Base-by-base conservation (phyloP, 2,113 vertebrate species). In the Aspidoscelis tigris region DNA sequence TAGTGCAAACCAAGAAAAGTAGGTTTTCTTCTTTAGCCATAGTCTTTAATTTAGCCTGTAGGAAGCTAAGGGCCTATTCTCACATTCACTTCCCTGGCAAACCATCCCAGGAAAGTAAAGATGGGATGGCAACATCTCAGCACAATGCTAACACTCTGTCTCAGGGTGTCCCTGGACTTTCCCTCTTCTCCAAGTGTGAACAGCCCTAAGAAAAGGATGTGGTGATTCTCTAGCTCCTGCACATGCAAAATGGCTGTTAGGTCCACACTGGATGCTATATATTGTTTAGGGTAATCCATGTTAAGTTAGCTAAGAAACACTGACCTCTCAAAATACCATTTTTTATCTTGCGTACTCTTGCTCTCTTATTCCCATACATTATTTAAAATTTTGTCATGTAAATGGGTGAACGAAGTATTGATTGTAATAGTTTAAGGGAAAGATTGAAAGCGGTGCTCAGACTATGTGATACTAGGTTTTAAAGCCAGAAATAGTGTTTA, bases 341-440 rank as follows among this genome's bases (percentile, higher is more conserved):
- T 71, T 20, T 39, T 7, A 9, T 24, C 41, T n/a, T 70, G 5
- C 21, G 24, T 20, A 5, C 44, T 22, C 55, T 39, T 39, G 20
- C 6, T 58, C 64, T 33, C n/a, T 53, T 55, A n/a, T 47, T 18
- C 21, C 41, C 39, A 18, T 9, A 2, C 7, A 77, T 77, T 61
- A 47, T 70, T 16, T 39, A 73, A 43, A n/a, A 58, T 9, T 68
- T 43, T 22, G 33, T 26, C 39, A 71, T 22, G 20, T 61, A 50
- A 76, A 8, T 10, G 18, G 58, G 18, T 61, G 33, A 33, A 33
- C 33, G 33, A 61, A 65, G 18, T 6, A 64, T 18, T 47, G 5
- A 53, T 33, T 78, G 39, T 72, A 78, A 84, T 72, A 78, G 47
- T 12, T 66, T n/a, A 78, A 47, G 18, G 22, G 43, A 16, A 74